These are phyloP conservation scores for Eurypyga helias DNA, from an alignment of 2,113 vertebrate species.

Conservation along the genomic window DNA sequence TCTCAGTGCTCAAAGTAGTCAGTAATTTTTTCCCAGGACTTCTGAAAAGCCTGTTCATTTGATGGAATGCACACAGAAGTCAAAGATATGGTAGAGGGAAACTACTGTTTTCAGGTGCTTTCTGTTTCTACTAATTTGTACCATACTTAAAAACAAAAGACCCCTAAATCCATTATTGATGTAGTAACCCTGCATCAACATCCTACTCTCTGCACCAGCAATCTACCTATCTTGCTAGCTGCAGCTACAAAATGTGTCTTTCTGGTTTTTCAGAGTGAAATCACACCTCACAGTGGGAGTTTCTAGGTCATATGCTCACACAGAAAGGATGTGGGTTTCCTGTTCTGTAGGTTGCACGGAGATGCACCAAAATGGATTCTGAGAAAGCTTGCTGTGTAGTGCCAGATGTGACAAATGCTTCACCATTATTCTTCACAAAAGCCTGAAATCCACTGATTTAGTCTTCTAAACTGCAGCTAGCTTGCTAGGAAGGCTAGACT, in stretches of 20 bases:
- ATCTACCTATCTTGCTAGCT: neutral
- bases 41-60: slow-evolving; percentile 35
- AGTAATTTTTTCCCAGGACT: slow-evolving; percentile 55
- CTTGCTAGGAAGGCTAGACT: neutral
- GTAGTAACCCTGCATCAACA: neutral
- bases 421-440: neutral
- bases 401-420: neutral
- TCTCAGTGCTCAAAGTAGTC: slow-evolving; percentile 35
- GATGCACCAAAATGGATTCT: neutral
- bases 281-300: neutral
- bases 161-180: neutral
- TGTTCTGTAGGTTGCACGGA: neutral
- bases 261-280: neutral
- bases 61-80: neutral
- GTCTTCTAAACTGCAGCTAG: neutral
- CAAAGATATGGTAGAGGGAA: neutral
- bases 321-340: slow-evolving; percentile 75
- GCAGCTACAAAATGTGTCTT: neutral
- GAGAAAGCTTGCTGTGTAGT: neutral
- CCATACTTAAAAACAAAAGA: neutral
- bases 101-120: neutral
- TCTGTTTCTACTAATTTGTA: neutral
- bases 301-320: neutral
- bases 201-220: neutral
- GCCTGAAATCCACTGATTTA: neutral